These are phyloP conservation scores for Pogonocherus hispidulus DNA, from an alignment of 2,888 invertebrate genomes.

Conservation along the genomic window DNA sequence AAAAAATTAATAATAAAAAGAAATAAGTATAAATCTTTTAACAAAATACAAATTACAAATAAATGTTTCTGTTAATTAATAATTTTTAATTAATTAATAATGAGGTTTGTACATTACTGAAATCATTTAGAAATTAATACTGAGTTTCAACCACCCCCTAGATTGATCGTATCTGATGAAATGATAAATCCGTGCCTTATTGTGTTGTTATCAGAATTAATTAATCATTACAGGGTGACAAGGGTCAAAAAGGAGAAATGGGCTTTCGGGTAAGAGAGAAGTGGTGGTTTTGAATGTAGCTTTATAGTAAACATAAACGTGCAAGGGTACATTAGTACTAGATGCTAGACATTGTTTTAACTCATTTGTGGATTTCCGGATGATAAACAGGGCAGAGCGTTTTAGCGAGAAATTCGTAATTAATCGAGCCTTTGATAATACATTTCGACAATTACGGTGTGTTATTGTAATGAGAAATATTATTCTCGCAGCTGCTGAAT, in stretches of 20 bases:
- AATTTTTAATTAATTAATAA: too few species aligned
- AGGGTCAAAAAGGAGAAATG: slow-evolving; percentile 82
- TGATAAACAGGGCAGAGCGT: background rate
- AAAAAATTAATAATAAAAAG: too few species aligned
- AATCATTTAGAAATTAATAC: background rate
- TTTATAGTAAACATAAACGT: slow-evolving; percentile 36
- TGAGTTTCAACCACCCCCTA: background rate
- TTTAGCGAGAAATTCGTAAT: background rate
- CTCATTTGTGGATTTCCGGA: slow-evolving; percentile 34
- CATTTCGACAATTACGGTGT: background rate
- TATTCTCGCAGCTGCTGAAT: background rate
- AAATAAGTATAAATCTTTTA: too few species aligned
- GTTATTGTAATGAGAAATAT: background rate
- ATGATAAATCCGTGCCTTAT: slow-evolving; percentile 5
- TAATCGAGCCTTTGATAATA: background rate
- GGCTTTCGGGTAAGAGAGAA: slow-evolving; percentile 79
- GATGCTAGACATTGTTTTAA: slow-evolving; percentile 33
- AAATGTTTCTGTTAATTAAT: too few species aligned
- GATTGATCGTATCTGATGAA: background rate
- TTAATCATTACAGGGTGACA: slow-evolving; percentile 75
- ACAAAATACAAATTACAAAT: too few species aligned
- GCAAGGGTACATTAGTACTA: slow-evolving; percentile 45
- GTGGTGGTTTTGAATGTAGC: slow-evolving; percentile 51
- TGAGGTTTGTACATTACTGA: too few species aligned
- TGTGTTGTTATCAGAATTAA: slow-evolving; percentile 45